These are phyloP conservation scores for Arrhopalites spinosus DNA, from an alignment of 2,888 invertebrate species.

Conservation along the genomic window DNA sequence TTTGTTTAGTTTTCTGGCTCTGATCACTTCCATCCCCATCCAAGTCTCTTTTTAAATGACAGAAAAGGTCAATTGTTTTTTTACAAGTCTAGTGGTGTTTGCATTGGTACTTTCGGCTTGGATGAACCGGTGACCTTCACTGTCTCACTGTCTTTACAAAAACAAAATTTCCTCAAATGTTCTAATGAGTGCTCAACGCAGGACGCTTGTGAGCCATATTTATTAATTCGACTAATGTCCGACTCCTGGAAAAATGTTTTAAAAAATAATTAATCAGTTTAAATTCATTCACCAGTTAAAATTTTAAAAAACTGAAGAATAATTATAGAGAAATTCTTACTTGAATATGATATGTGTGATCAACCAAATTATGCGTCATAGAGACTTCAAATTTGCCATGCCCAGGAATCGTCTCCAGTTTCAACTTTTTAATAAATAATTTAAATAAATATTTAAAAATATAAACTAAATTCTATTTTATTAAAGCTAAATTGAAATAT, in stretches of 20 bases:
- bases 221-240: conserved; percentile 64
- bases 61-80: no score
- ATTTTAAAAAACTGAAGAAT: conserved; percentile 2
- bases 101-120: no score
- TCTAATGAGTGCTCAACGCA: conserved; percentile 76
- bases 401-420: conserved; percentile 69
- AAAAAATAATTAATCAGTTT: background rate
- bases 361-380: conserved; percentile 66
- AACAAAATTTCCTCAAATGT: conserved; percentile 82
- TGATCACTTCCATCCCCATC: no score
- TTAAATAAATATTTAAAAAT: no score
- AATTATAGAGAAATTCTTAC: conserved; percentile 57
- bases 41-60: no score
- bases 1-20: no score
- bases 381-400: conserved; percentile 82
- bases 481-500: no score
- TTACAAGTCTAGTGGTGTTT: no score
- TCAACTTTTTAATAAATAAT: conserved; percentile 57
- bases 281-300: background rate
- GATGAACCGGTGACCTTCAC: no score
- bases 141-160: conserved; percentile 69
- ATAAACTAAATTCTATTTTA: no score
- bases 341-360: conserved; percentile 68
- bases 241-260: conserved; percentile 59
- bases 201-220: conserved; percentile 79